These are phyloP conservation scores for Hemicentrotus pulcherrimus DNA, from an alignment of 35 echinoderm and acorn worm species.

Conservation along the genomic window DNA sequence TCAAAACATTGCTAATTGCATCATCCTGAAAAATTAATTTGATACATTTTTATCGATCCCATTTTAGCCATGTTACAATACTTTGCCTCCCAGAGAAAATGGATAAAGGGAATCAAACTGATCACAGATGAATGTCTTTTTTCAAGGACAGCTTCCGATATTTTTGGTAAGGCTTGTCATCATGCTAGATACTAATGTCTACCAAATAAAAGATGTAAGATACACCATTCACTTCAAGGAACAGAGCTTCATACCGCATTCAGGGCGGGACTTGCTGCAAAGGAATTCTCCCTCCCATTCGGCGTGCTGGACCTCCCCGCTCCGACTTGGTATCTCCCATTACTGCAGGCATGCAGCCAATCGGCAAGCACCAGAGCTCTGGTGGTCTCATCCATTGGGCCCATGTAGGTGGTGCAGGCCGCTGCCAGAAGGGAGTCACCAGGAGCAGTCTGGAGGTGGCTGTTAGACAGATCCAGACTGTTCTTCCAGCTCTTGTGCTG, in stretches of 20 bases:
- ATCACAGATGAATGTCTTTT: background rate
- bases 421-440: constrained; percentile 92
- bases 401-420: constrained; percentile 83
- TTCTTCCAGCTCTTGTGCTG: constrained; percentile 84
- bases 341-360: constrained; percentile 76
- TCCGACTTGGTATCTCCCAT: constrained; percentile 62
- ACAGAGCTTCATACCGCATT: background rate
- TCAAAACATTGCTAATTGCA: no score
- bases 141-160: background rate
- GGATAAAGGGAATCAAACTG: no score
- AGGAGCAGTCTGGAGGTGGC: constrained; percentile 72
- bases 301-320: background rate
- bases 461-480: constrained; percentile 54
- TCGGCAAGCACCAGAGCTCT: constrained; percentile 68
- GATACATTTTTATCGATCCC: no score
- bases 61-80: no score
- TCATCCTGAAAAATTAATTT: no score
- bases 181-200: background rate
- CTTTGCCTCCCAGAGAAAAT: background rate
- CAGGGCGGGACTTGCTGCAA: background rate
- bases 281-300: background rate
- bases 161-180: background rate
- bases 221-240: background rate
- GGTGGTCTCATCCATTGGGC: constrained; percentile 73
- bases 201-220: background rate